Percentiles rank a stretch among this genome's conserved stretches.
Conservation (phyloP, 1,140 invertebrate species). For the Thaumetopoea pityocampa region DNA sequence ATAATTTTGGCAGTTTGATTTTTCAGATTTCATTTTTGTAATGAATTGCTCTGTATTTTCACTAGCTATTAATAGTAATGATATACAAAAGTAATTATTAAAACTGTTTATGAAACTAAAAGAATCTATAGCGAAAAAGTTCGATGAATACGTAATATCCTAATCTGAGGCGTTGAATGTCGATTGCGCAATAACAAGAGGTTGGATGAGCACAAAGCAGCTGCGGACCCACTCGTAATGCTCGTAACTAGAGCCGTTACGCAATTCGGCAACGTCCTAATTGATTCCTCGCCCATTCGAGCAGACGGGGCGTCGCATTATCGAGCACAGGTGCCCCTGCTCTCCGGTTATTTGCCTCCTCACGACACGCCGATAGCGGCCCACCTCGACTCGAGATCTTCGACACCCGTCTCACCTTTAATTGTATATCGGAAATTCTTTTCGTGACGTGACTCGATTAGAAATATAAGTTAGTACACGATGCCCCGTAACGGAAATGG, state of each 20-base stretch:
- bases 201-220: slow-evolving; percentile 70
- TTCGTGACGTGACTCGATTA: slow-evolving; percentile 55
- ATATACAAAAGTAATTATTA: neutral
- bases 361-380: slow-evolving; percentile 44
- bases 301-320: slow-evolving; percentile 70
- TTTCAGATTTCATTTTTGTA: slow-evolving; percentile 9
- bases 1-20: slow-evolving; percentile 8
- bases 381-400: slow-evolving; percentile 41
- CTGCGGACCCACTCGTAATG: slow-evolving; percentile 57
- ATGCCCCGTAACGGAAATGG: slow-evolving; percentile 49
- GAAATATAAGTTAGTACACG: slow-evolving; percentile 55
- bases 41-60: too few relatives aligned
- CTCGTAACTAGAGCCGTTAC: slow-evolving; percentile 71
- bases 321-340: slow-evolving; percentile 64
- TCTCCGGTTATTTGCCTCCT: slow-evolving; percentile 61
- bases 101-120: slow-evolving; percentile 8
- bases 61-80: neutral
- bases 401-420: slow-evolving; percentile 52
- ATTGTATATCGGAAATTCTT: slow-evolving; percentile 64
- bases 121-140: slow-evolving; percentile 32
- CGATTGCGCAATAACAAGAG: slow-evolving; percentile 68
- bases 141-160: slow-evolving; percentile 64
- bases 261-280: slow-evolving; percentile 69
- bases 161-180: slow-evolving; percentile 66
- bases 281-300: slow-evolving; percentile 72